Base-by-base conservation (phyloP, 1,140 invertebrate genomes). In the Fopius arisanus region DNA sequence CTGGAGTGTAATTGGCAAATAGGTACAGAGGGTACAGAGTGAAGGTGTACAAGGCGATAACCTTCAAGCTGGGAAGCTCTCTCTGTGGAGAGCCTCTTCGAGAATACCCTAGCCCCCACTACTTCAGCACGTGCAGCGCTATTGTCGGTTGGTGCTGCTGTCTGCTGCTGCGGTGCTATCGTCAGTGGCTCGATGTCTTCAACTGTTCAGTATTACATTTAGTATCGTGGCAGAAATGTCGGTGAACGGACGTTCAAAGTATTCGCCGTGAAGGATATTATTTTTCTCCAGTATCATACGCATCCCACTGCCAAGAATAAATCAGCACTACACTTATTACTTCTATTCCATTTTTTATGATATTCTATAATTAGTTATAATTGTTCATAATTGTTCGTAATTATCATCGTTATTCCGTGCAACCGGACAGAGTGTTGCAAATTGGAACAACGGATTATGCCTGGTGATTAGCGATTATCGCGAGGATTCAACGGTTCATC, bases 371-470 rank as follows among this genome's bases (percentile, higher is more conserved):
- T n/a, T n/a, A n/a, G n/a, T n/a, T n/a, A n/a, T n/a, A n/a, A n/a
- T n/a, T n/a, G n/a, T n/a, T n/a, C n/a, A n/a, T n/a, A n/a, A n/a
- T n/a, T n/a, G n/a, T n/a, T n/a, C n/a, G n/a, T n/a, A 2, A 37
- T 37, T 10, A 37, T 37, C 12, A 37, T 37, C 12, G 26, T 19
- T 59, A 19, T 59, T 26, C 26, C 9, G 23, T 12, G 23, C 14
- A 28, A 59, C 10, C 23, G 21, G 54, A 59, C 54, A 59, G 2
- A 59, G 54, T 59, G 54, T 59, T 26, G 3, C 14, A 19, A 4
- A 51, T 12, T n/a, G n/a, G 43, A 51, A 51, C 54, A 12, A 59
- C 54, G 54, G 54, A 59, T 59, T 59, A 59, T 59, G 54, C 23
- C 23, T 59, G 6, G 10, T 0, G 19, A 9, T 59, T 14, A 23